Conservation (phyloP, 2,113 vertebrate species). For the Nibea albiflora region DNA sequence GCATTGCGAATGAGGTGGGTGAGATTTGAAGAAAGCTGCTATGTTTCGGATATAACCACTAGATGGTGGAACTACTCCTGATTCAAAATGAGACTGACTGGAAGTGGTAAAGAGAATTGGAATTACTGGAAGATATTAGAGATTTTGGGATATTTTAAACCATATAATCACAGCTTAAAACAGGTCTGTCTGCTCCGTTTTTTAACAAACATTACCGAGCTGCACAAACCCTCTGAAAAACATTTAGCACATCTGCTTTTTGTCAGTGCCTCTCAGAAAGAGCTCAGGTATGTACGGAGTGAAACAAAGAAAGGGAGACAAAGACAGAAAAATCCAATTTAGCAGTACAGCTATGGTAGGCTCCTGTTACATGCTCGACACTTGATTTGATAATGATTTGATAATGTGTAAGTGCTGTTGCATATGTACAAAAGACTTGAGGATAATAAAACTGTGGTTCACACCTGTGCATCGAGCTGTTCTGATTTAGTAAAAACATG, state of each 20-base stretch:
- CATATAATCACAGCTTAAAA: slow-evolving; percentile 27
- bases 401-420: background rate
- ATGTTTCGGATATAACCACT: slow-evolving; percentile 60
- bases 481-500: background rate
- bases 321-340: background rate
- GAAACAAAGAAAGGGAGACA: slow-evolving; percentile 20
- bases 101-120: background rate
- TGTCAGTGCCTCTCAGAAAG: background rate
- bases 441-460: background rate
- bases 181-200: background rate
- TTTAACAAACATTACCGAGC: slow-evolving; percentile 1
- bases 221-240: background rate
- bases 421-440: background rate
- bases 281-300: slow-evolving; percentile 10
- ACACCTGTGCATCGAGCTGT: background rate
- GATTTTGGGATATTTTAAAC: background rate
- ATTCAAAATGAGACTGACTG: slow-evolving; percentile 3
- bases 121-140: slow-evolving; percentile 19
- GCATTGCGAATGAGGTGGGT: slow-evolving; percentile 15
- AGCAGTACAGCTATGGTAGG: background rate
- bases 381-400: too few relatives aligned
- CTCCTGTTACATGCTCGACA: background rate
- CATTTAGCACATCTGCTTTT: background rate
- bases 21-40: background rate
- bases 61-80: slow-evolving; percentile 73